Percentiles rank a stretch among this genome's conserved stretches.
Evolutionary conservation across 2,888 invertebrate genomes (phyloP).

Genomic region (Lepas anatifera): DNA sequence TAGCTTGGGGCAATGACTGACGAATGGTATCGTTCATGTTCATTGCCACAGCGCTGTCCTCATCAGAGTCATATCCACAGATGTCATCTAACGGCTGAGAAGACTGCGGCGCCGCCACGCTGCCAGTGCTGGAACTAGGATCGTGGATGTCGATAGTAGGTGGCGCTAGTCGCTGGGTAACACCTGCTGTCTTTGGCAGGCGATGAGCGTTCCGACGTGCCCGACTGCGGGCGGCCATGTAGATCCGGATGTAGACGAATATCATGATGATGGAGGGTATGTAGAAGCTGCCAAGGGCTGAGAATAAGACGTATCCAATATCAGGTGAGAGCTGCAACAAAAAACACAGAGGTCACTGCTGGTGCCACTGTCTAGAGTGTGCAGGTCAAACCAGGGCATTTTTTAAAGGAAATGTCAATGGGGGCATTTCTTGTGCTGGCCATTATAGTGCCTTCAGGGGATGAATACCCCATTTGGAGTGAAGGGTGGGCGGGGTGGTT

Average conservation of each 20-base stretch:
- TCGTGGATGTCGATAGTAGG: slow-evolving; percentile 17
- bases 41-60: neutral
- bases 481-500: too few relatives aligned
- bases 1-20: too few relatives aligned
- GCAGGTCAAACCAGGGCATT: too few relatives aligned
- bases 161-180: slow-evolving; percentile 13
- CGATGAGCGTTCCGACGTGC: slow-evolving; percentile 59
- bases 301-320: slow-evolving; percentile 95
- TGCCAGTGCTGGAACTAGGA: neutral
- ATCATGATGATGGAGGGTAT: slow-evolving; percentile 99
- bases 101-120: neutral
- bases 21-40: too few relatives aligned
- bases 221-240: slow-evolving; percentile 85
- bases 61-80: too few relatives aligned
- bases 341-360: too few relatives aligned
- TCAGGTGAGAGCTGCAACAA: slow-evolving; percentile 78
- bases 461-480: too few relatives aligned
- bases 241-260: slow-evolving; percentile 97
- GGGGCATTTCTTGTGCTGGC: too few relatives aligned
- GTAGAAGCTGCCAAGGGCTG: slow-evolving; percentile 96
- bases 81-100: too few relatives aligned
- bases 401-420: too few relatives aligned
- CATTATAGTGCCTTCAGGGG: too few relatives aligned
- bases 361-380: too few relatives aligned
- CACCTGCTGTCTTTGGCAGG: neutral